phyloP scores from a whole-genome alignment of 2,888 invertebrate species.

The Beris morrisii region DNA sequence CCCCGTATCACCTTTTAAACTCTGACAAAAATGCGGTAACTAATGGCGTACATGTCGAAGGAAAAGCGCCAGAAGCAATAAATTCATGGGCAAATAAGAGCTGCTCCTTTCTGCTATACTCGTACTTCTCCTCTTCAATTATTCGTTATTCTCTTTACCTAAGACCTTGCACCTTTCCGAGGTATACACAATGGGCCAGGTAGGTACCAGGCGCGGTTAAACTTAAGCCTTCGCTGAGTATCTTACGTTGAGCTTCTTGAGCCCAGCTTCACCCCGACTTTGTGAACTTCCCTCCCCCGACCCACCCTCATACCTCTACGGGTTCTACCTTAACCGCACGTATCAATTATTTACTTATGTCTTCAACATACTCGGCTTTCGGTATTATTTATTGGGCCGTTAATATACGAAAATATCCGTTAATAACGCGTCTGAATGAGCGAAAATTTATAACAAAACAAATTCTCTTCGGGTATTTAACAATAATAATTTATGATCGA shows the following conservation, averaged over 20 bases:
- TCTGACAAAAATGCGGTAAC: constrained; percentile 28
- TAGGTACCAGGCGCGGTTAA: too few species aligned
- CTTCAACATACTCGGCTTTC: constrained; percentile 37
- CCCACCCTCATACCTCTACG: background rate
- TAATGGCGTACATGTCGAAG: constrained; percentile 29
- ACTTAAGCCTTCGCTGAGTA: too few species aligned
- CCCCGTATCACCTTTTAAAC: constrained; percentile 29
- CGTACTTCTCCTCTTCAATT: constrained; percentile 25
- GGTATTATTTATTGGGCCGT: constrained; percentile 38
- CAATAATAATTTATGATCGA: constrained; percentile 37
- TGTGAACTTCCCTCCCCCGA: too few species aligned
- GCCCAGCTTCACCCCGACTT: too few species aligned
- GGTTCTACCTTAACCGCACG: constrained; percentile 30
- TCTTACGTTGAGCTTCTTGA: too few species aligned
- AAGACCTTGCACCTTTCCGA: constrained; percentile 12
- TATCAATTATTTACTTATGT: constrained; percentile 40
- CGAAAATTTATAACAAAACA: constrained; percentile 39
- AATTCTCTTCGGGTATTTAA: constrained; percentile 38
- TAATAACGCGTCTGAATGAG: constrained; percentile 39
- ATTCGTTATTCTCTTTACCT: constrained; percentile 18
- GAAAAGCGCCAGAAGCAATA: constrained; percentile 31
- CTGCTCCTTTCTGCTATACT: constrained; percentile 14
- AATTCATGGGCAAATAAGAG: constrained; percentile 24
- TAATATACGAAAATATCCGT: constrained; percentile 39
- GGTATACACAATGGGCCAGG: too few species aligned